Conservation (phyloP, 2,113 vertebrate genomes). For the Numida meleagris region DNA sequence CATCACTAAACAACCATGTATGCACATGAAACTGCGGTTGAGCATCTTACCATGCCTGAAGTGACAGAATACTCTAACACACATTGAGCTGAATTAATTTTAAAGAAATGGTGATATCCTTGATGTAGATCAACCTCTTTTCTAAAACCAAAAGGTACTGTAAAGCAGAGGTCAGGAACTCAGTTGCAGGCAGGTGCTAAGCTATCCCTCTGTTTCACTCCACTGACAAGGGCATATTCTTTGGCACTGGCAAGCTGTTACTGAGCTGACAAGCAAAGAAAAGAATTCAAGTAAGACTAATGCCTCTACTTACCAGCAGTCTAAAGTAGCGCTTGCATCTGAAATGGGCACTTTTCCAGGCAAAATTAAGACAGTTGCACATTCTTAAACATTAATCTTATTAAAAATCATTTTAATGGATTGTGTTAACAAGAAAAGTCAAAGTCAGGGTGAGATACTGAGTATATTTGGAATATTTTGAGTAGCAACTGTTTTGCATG, state of each 20-base stretch:
- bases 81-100: not conserved
- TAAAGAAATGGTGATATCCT: not conserved
- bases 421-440: not conserved
- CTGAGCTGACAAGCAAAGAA: not conserved
- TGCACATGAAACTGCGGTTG: not conserved
- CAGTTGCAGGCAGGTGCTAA: not conserved
- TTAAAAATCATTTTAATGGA: not conserved
- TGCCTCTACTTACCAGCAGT: not conserved
- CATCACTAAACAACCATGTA: not conserved
- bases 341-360: not conserved
- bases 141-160: not conserved
- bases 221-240: not conserved
- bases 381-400: not conserved
- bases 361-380: not conserved
- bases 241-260: not conserved
- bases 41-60: not conserved
- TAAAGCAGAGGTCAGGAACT: not conserved
- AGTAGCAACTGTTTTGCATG: not conserved
- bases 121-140: not conserved
- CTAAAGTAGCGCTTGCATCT: not conserved
- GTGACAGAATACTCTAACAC: not conserved
- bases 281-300: not conserved
- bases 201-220: not conserved
- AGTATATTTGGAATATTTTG: not conserved
- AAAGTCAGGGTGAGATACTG: not conserved